These are phyloP conservation scores for Coenonympha arcania DNA, from an alignment of 2,888 invertebrate species.

Conservation along the genomic window DNA sequence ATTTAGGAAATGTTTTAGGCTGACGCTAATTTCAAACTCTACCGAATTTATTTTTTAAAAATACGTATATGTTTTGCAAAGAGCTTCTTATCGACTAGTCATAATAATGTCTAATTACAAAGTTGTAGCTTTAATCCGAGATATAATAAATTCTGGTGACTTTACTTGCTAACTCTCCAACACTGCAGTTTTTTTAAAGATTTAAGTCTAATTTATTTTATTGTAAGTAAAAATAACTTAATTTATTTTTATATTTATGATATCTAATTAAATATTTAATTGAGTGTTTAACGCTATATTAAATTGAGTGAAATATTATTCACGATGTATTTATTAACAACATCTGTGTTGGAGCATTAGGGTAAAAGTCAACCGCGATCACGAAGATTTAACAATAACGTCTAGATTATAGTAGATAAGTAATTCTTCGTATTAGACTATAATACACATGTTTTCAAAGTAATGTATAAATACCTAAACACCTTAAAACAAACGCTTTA, in stretches of 20 bases:
- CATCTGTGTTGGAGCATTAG: background rate
- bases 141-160: background rate
- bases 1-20: background rate
- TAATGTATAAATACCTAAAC: constrained; percentile 15
- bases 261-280: too few relatives aligned
- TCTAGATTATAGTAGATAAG: background rate
- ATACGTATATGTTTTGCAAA: background rate
- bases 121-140: background rate
- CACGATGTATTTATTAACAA: too few relatives aligned
- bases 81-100: background rate
- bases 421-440: constrained; percentile 9
- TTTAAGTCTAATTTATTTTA: too few relatives aligned
- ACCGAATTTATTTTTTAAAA: background rate
- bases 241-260: too few relatives aligned
- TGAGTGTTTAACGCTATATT: too few relatives aligned
- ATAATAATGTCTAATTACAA: background rate
- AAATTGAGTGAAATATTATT: too few relatives aligned
- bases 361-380: background rate
- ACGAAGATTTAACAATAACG: background rate
- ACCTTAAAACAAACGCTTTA: constrained; percentile 56
- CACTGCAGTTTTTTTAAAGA: too few relatives aligned
- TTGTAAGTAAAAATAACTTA: too few relatives aligned
- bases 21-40: background rate
- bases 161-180: background rate
- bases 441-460: constrained; percentile 14